Conservation (phyloP, 2,113 vertebrate species). For the Passer montanus region DNA sequence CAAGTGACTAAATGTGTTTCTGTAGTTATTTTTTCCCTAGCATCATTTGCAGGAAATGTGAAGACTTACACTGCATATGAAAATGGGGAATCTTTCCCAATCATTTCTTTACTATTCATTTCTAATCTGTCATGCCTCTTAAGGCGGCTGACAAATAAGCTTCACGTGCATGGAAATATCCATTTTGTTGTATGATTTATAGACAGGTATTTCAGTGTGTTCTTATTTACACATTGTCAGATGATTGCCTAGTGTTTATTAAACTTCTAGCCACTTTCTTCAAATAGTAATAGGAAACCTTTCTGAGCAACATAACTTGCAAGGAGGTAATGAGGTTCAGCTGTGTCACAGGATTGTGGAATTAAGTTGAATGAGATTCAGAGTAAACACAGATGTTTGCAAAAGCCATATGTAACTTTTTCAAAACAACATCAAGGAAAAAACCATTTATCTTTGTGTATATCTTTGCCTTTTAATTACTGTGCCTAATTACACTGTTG, state of each 20-base stretch:
- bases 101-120: slow-evolving; percentile 63
- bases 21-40: neutral
- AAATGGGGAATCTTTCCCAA: slow-evolving; percentile 43
- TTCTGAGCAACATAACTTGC: neutral
- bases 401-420: neutral
- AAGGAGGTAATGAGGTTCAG: neutral
- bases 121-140: slow-evolving; percentile 51
- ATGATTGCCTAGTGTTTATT: slow-evolving; percentile 50
- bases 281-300: slow-evolving; percentile 15
- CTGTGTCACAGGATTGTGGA: neutral
- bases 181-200: slow-evolving; percentile 63
- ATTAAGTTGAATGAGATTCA: neutral
- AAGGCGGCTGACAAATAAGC: slow-evolving; percentile 63
- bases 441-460: neutral
- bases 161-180: slow-evolving; percentile 50
- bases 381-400: neutral
- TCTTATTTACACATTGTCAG: slow-evolving; percentile 52
- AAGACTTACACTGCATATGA: slow-evolving; percentile 10
- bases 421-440: neutral
- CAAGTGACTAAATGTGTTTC: neutral
- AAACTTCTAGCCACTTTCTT: slow-evolving; percentile 25
- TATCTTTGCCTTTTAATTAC: neutral
- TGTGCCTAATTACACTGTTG: neutral
- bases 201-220: slow-evolving; percentile 30
- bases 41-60: slow-evolving; percentile 30